phyloP scores from a whole-genome alignment of 2,113 vertebrate species.

The Cyprinodon brontotheroides region DNA sequence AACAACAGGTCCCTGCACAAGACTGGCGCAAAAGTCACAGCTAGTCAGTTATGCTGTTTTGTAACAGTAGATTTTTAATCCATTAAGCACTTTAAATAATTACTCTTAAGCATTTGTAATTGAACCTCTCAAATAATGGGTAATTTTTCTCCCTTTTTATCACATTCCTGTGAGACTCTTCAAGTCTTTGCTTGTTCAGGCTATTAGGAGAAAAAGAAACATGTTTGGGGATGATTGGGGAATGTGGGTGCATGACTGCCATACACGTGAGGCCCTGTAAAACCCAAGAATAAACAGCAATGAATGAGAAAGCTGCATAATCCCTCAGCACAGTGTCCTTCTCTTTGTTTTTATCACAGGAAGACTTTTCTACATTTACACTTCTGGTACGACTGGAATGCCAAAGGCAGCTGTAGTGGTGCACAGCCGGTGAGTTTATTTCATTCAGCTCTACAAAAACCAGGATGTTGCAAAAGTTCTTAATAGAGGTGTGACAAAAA shows the following conservation, averaged over 20 bases:
- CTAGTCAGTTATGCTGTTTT: no score
- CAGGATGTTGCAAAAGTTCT: no score
- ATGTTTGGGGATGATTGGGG: conserved; percentile 19
- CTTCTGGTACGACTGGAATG: conserved; percentile 88
- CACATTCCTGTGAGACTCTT: conserved; percentile 49
- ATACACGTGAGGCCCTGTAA: not conserved
- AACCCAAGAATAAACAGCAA: not conserved
- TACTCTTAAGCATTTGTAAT: not conserved
- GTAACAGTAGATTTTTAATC: not conserved
- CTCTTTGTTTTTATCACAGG: conserved; percentile 64
- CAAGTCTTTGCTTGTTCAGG: conserved; percentile 58
- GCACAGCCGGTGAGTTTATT: conserved; percentile 86
- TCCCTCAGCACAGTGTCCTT: not conserved
- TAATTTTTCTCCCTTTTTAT: conserved; percentile 8
- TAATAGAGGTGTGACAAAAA: no score
- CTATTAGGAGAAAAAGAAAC: conserved; percentile 25
- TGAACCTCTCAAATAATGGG: not conserved
- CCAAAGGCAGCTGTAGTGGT: conserved; percentile 91
- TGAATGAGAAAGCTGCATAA: not conserved
- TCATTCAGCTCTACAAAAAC: not conserved
- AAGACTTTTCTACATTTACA: conserved; percentile 90
- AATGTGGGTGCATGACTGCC: not conserved
- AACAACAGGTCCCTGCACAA: not conserved
- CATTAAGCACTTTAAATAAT: not conserved
- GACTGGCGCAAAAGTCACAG: not conserved